Base-by-base conservation (phyloP, 2,113 vertebrate genomes). In the Chaetodon auriga region DNA sequence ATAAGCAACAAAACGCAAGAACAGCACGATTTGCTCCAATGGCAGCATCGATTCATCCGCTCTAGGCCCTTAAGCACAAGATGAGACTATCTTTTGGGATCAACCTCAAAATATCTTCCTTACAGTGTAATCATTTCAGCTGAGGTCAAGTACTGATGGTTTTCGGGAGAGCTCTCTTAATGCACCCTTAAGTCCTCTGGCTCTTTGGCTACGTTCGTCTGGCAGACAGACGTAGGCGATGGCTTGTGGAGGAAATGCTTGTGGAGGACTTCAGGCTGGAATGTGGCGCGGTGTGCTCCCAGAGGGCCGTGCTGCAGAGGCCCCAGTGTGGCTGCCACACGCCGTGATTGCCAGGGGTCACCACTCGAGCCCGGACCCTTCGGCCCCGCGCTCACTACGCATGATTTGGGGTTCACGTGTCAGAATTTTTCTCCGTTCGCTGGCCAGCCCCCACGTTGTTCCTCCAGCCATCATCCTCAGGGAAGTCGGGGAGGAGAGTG, bases 321-420 rank as follows among this genome's bases (percentile, higher is more conserved):
- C 87, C 87, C 90, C 83, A 76, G 75, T 86, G 90, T 77, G 89
- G 90, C 86, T 89, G 93, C 92, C 92, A 94, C 94, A 95, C 91
- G 93, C 87, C 90, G 81, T 86, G 87, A 92, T 92, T 83, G 87
- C 87, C 86, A 93, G 84, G 91, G 93, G 93, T 94, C 94, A 92
- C 51, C 9, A 77, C 84, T 51, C 25, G 73, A 88, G 90, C 75
- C 87, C n/a, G 55, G 79, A 82, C 90, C 86, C 89, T 87, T 89
- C 82, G 83, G 46, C 89, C 68, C 76, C 81, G 79, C 64, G 61
- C 87, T 87, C 68, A 13, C 25, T 15, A 41, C 11, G 68, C 81
- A 85, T 92, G 84, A 93, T 89, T 92, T 86, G 68, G 79, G 81
- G 87, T 83, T 92, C 79, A 90, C 62, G 63, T 92, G 90, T 92